Base-by-base conservation (phyloP, 2,113 vertebrate genomes). In the Megalops atlanticus region DNA sequence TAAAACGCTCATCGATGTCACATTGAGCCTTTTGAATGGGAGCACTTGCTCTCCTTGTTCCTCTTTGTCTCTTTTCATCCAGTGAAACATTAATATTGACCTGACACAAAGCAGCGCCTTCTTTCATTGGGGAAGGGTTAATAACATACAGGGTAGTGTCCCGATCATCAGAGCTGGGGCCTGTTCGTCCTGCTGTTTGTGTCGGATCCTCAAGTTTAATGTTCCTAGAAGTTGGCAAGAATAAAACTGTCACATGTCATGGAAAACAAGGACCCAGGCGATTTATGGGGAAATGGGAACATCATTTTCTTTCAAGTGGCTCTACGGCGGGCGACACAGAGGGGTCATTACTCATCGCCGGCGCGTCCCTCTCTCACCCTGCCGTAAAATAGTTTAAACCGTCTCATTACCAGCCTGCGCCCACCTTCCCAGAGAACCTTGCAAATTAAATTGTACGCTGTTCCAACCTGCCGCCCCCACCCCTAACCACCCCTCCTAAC, bases 401-500 rank as follows among this genome's bases (percentile, higher is more conserved):
- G 80, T 85, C 83, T 89, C 85, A 89, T 93, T 91, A 88, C 84
- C 77, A 76, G 78, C 49, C 27, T 24, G n/a, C 10, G 72, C 64
- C 80, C 43, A 4, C 8, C 72, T 78, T 35, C 84, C 82, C 82
- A 5, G 33, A 33, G 43, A 83, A 54, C n/a, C 18, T n/a, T 74
- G 64, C 40, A 77, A 87, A 90, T 88, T 85, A 89, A 87, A 87
- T 84, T 76, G 83, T 47, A 80, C 85, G 77, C 79, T 4, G 84
- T 58, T 40, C 16, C 11, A 16, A 24, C 18, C 1, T 24, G 41
- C n/a, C n/a, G n/a, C n/a, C 2, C 31, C 74, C 36, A 40, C 11
- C n/a, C 18, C 36, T 16, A 12, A 21, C 31, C 36, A 18, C 35
- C n/a, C 45, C 15, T 2, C 11, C n/a, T 83, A 88, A 81, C 84